These are phyloP conservation scores for Yponomeuta malinellus DNA, from an alignment of 2,888 invertebrate genomes.

Conservation along the genomic window DNA sequence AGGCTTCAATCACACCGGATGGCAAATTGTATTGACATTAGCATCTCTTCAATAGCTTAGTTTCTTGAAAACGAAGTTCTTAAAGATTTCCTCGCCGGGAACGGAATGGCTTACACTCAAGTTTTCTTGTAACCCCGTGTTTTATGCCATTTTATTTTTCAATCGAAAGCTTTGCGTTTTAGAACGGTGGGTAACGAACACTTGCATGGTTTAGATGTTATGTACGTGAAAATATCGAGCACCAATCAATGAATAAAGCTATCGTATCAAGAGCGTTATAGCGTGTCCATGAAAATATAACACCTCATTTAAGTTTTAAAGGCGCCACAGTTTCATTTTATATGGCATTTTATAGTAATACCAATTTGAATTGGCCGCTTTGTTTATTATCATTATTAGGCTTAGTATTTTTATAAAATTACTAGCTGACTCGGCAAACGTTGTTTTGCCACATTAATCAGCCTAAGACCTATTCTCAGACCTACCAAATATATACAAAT, in stretches of 20 bases:
- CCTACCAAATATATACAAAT: no score
- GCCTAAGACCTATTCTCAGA: no score
- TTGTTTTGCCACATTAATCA: no score
- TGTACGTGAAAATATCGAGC: not conserved
- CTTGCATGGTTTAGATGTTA: not conserved
- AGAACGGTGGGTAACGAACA: not conserved
- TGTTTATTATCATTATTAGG: no score
- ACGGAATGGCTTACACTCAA: not conserved
- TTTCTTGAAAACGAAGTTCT: not conserved
- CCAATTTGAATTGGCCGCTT: no score
- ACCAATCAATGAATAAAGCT: not conserved
- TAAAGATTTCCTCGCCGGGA: not conserved
- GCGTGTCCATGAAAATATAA: no score
- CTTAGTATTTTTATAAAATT: no score
- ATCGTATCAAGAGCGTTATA: no score
- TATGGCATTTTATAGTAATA: no score
- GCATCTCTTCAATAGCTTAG: not conserved
- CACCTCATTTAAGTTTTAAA: no score
- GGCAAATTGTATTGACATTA: not conserved
- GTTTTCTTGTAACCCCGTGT: not conserved
- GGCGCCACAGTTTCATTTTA: no score
- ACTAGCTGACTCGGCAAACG: no score
- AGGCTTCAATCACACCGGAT: not conserved
- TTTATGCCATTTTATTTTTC: slow-evolving; percentile 28
- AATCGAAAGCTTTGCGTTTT: slow-evolving; percentile 37